These are phyloP conservation scores for Numida meleagris DNA, from an alignment of 2,113 vertebrate species.

Conservation along the genomic window DNA sequence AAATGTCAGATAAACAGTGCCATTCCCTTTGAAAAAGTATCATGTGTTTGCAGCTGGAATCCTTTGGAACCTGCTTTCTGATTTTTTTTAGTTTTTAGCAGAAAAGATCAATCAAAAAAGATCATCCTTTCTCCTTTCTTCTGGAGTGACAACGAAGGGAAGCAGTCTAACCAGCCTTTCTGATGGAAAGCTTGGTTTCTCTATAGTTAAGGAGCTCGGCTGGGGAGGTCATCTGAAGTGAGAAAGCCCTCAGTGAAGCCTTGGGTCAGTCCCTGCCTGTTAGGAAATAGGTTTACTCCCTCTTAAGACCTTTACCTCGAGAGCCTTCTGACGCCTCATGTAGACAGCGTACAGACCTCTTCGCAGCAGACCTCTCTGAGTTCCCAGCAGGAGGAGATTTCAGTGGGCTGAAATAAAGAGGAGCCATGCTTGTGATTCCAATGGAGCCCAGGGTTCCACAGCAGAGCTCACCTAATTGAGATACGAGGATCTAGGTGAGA, in stretches of 20 bases:
- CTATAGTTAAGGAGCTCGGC: neutral
- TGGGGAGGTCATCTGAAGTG: neutral
- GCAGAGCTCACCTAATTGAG: neutral
- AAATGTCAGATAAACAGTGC: conserved; percentile 60
- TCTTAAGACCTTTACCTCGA: neutral
- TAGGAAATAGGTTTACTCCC: neutral
- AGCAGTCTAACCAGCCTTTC: neutral
- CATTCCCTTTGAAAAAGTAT: conserved; percentile 47
- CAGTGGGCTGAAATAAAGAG: neutral
- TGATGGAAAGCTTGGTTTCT: neutral
- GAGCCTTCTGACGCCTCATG: neutral
- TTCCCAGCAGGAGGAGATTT: neutral
- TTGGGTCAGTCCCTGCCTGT: neutral
- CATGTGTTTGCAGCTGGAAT: conserved; percentile 6
- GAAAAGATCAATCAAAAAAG: neutral
- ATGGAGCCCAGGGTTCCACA: neutral
- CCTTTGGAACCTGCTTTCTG: conserved; percentile 5
- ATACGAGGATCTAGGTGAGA: neutral
- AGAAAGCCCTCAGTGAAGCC: neutral
- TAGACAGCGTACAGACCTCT: neutral
- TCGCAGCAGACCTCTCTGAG: neutral
- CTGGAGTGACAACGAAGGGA: neutral
- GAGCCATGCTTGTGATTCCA: neutral
- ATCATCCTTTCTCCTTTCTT: neutral
- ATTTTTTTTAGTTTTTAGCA: neutral